Base-by-base conservation (phyloP, 2,888 invertebrate species). In the Rhingia campestris region DNA sequence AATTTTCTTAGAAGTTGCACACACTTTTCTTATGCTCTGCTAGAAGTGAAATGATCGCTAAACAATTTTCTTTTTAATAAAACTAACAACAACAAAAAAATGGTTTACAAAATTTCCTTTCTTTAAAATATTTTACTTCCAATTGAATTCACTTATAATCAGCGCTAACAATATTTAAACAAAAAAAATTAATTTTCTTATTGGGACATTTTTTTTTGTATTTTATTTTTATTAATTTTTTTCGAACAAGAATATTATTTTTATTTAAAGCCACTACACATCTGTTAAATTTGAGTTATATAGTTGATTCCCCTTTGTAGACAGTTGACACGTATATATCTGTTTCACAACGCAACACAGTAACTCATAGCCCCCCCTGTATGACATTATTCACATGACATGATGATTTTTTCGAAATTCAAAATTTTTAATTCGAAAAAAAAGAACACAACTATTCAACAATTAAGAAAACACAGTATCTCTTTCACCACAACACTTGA, bases 31-130 rank as follows among this genome's bases (percentile, higher is more conserved):
- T 69, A 82, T 61, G 84, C 84, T 84, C 84, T 84, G 84, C 80
- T 84, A 74, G 84, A 84, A 84, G 59, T 80, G 69, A 82, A 80
- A 84, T 84, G 80, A 84, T 84, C 84, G 84, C 84, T 84, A 84
- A 84, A 84, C 39, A 41, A 49, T 51, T 43, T 54, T 49, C 33
- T 75, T 53, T 39, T 37, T 22, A 22, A 2, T 2, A 22, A 49
- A 14, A 37, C 30, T 35, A 67, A 43, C 39, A 54, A 70, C 63
- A 10, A 54, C 53, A 14, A 75, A 81, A 76, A 41, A 51, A 61
- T 54, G 67, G 73, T 22, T 22, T 22, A 22, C 22, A 1, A 22
- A 22, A 22, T 22, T 22, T 22, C 82, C 77, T 82, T 81, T 22
- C 56, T 63, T 76, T 54, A 10, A 22, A 75, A 59, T 53, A 72